Conservation (phyloP, 1,140 invertebrate species). For the Phocides pigmalion region DNA sequence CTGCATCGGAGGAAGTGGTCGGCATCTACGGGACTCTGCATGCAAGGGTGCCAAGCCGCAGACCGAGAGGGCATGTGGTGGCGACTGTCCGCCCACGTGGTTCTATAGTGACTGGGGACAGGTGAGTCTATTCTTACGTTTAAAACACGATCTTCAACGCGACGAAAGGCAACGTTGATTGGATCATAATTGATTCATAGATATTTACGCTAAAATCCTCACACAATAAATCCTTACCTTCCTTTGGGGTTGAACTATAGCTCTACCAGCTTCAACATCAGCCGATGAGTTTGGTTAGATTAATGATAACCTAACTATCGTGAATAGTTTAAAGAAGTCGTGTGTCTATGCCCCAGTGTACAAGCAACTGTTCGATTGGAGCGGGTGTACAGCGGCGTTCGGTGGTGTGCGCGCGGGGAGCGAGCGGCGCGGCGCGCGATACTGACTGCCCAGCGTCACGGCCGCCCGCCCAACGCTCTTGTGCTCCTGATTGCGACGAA, state of each 20-base stretch:
- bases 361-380: conserved; percentile 52
- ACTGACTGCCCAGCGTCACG: conserved; percentile 39
- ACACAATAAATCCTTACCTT: too few species aligned
- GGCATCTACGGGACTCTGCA: conserved; percentile 61
- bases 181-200: too few species aligned
- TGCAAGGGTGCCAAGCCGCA: conserved; percentile 56
- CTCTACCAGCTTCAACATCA: too few species aligned
- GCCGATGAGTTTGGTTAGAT: not conserved
- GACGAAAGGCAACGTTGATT: too few species aligned
- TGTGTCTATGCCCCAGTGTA: conserved; percentile 50
- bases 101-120: conserved; percentile 70
- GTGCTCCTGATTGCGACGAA: conserved; percentile 34
- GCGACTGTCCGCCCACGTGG: conserved; percentile 57
- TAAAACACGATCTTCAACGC: too few species aligned
- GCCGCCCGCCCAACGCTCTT: conserved; percentile 39
- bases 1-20: conserved; percentile 67
- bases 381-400: conserved; percentile 57
- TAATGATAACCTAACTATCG: not conserved
- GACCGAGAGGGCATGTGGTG: conserved; percentile 52
- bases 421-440: conserved; percentile 36
- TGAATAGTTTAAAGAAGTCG: too few species aligned
- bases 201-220: too few species aligned
- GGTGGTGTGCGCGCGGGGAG: conserved; percentile 53
- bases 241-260: too few species aligned
- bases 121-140: conserved; percentile 52